These are phyloP conservation scores for Ceryle rudis DNA, from an alignment of 2,797 vertebrate genomes.

Conservation along the genomic window DNA sequence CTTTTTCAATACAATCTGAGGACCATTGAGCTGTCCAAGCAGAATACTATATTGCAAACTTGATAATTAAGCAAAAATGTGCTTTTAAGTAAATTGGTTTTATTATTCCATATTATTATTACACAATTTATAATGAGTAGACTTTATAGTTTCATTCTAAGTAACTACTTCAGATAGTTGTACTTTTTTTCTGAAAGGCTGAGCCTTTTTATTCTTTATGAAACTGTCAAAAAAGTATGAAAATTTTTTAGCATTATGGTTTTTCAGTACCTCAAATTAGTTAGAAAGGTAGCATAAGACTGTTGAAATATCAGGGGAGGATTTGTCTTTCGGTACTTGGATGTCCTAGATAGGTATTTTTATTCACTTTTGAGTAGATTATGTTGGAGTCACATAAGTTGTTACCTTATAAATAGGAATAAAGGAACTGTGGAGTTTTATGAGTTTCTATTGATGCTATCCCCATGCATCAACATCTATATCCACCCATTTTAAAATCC, in stretches of 20 bases:
- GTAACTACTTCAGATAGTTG: background rate
- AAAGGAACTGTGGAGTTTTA: background rate
- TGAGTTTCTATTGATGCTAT: background rate
- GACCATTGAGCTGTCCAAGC: background rate
- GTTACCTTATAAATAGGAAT: background rate
- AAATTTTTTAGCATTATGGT: background rate
- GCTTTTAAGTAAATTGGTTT: background rate
- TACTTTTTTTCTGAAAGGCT: background rate
- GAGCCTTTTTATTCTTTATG: background rate
- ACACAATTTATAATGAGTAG: background rate
- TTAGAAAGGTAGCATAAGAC: background rate
- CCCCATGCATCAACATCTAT: background rate
- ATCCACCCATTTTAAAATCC: background rate
- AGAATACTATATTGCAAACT: background rate
- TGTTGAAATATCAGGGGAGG: background rate
- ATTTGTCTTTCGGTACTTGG: background rate
- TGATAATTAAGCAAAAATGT: background rate
- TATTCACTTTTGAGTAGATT: background rate
- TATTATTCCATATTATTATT: background rate
- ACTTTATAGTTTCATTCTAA: background rate
- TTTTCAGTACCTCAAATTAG: background rate
- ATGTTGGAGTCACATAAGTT: rapidly evolving
- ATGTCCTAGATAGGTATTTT: background rate
- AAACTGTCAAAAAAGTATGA: background rate
- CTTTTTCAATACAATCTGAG: background rate